Percentiles rank a stretch among this genome's conserved stretches.
Evolutionary conservation across 2,113 vertebrate species (phyloP).

Genomic region (Sciurus niger): DNA sequence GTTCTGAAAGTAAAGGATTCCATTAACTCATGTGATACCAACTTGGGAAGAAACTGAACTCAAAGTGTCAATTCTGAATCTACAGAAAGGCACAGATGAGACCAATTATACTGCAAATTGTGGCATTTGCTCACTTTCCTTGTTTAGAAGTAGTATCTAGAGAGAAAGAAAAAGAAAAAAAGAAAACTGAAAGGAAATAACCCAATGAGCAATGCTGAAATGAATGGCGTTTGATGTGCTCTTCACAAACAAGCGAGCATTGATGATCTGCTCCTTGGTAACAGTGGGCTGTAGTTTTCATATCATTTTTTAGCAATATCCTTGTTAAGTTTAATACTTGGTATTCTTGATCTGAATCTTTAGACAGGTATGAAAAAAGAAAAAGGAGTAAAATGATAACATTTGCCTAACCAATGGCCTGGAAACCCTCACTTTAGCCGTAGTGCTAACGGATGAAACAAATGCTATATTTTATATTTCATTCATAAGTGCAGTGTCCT

Average conservation of each 20-base stretch:
- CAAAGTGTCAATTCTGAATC: neutral
- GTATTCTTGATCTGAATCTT: neutral
- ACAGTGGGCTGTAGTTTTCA: neutral
- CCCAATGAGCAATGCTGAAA: neutral
- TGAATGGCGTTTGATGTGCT: neutral
- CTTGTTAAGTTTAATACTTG: neutral
- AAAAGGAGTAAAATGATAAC: conserved; percentile 77
- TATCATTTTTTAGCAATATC: neutral
- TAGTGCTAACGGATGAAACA: conserved; percentile 74
- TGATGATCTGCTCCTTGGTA: neutral
- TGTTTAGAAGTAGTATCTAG: neutral
- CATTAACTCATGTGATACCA: neutral
- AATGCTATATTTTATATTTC: conserved; percentile 73
- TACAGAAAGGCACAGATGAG: neutral
- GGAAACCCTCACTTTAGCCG: conserved; percentile 73
- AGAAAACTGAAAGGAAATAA: neutral
- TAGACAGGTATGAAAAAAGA: conserved; percentile 69
- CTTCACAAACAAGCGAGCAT: neutral
- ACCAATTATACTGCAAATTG: neutral
- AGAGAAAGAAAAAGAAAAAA: neutral
- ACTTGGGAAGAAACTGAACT: neutral
- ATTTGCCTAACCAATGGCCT: conserved; percentile 82
- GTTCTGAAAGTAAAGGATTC: neutral
- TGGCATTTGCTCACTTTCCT: neutral
- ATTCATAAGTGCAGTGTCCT: conserved; percentile 61